phyloP scores from a whole-genome alignment of 2,113 vertebrate species.

The Merops nubicus region DNA sequence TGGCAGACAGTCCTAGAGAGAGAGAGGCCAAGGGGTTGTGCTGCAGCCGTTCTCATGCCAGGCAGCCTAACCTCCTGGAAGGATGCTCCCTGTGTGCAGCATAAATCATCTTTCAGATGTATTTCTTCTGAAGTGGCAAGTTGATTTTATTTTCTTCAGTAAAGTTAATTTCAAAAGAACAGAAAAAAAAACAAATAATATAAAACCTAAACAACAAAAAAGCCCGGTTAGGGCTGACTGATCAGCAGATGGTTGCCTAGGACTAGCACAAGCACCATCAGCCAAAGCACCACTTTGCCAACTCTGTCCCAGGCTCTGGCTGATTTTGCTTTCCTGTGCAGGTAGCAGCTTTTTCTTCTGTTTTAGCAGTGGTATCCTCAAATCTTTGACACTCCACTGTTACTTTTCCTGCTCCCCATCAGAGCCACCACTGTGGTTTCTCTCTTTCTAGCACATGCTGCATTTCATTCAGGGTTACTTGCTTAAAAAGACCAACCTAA shows the following conservation, averaged over 20 bases:
- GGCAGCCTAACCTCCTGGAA: neutral
- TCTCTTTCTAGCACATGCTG: neutral
- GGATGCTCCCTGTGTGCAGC: fast-evolving
- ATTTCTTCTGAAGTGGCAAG: neutral
- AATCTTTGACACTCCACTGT: neutral
- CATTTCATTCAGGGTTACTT: neutral
- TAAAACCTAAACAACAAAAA: neutral
- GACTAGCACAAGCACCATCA: neutral
- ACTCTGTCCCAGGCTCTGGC: neutral
- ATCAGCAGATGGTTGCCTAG: constrained; percentile 33
- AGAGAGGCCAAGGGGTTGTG: neutral
- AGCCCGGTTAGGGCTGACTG: neutral
- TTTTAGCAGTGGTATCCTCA: neutral
- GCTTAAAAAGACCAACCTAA: neutral
- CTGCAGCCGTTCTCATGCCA: neutral
- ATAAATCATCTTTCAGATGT: neutral
- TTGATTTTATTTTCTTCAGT: neutral
- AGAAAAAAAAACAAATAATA: constrained; percentile 19
- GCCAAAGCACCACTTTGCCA: neutral
- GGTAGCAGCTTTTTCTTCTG: neutral
- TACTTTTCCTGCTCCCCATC: neutral
- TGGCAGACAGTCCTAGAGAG: neutral
- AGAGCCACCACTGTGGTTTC: neutral
- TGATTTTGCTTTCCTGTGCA: neutral
- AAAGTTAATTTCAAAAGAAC: constrained; percentile 7